These are phyloP conservation scores for Ceryle rudis DNA, from an alignment of 2,797 vertebrate species.

Conservation along the genomic window DNA sequence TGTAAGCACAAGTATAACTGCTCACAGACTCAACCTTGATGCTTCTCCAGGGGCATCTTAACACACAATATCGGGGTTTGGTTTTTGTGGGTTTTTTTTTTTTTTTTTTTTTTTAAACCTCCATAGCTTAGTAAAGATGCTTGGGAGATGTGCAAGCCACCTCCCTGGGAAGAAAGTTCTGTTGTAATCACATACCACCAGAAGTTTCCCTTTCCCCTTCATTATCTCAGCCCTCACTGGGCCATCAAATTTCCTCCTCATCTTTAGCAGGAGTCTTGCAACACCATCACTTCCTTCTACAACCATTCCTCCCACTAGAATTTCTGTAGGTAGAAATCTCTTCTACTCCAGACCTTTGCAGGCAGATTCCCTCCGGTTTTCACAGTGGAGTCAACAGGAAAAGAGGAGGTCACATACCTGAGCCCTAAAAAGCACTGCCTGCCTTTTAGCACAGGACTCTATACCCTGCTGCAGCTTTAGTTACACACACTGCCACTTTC, in stretches of 20 bases:
- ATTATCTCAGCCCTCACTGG: background rate
- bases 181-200: background rate
- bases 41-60: background rate
- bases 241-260: background rate
- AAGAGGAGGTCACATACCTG: slow-evolving; percentile 12
- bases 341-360: background rate
- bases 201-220: background rate
- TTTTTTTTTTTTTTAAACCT: background rate
- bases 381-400: background rate
- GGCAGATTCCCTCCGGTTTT: slow-evolving; percentile 27
- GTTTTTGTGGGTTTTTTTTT: background rate
- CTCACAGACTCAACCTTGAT: background rate
- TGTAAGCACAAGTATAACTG: background rate
- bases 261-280: slow-evolving; percentile 10
- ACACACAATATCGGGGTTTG: background rate
- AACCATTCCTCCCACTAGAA: slow-evolving; percentile 6
- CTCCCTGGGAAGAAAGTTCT: background rate
- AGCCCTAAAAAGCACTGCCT: slow-evolving; percentile 32
- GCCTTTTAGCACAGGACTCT: slow-evolving; percentile 29
- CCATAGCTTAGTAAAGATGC: background rate
- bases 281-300: background rate
- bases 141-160: background rate
- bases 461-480: slow-evolving; percentile 55
- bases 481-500: slow-evolving; percentile 34
- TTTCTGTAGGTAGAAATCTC: slow-evolving; percentile 1